Evolutionary conservation across 2,113 vertebrate genomes (phyloP).

Genomic region (Chelonoidis abingdonii): DNA sequence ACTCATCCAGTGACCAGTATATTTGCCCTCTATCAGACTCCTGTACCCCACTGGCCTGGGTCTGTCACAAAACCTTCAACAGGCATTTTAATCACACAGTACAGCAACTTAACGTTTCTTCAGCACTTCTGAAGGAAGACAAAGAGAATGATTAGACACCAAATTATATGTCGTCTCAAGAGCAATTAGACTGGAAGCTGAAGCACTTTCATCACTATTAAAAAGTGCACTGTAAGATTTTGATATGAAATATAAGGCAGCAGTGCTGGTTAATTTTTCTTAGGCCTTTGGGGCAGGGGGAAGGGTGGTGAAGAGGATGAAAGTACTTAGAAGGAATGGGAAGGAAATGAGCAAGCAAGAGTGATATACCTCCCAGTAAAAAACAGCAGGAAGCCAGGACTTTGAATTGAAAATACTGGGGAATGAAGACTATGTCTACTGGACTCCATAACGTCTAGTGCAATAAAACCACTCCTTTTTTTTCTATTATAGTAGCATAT

Average conservation of each 20-base stretch:
- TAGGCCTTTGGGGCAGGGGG: neutral
- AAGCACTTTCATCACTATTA: neutral
- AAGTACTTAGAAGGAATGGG: neutral
- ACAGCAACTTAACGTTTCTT: neutral
- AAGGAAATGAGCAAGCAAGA: neutral
- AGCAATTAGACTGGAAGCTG: constrained; percentile 46
- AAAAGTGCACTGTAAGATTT: constrained; percentile 34
- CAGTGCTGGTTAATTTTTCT: constrained; percentile 2
- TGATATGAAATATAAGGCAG: neutral
- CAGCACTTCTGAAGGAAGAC: constrained; percentile 46
- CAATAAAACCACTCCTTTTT: constrained; percentile 63
- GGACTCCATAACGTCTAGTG: constrained; percentile 23
- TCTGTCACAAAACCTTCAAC: neutral
- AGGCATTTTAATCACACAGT: constrained; percentile 30
- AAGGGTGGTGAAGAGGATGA: neutral
- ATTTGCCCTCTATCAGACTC: too few species aligned
- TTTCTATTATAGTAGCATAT: constrained; percentile 50
- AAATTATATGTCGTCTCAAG: constrained; percentile 51
- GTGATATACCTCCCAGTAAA: constrained; percentile 24
- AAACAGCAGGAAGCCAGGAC: constrained; percentile 50
- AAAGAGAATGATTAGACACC: constrained; percentile 44
- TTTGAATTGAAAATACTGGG: constrained; percentile 42
- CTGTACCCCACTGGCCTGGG: too few species aligned
- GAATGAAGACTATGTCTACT: neutral
- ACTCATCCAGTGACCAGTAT: too few species aligned